phyloP scores from a whole-genome alignment of 2,888 invertebrate species.

The Amphipoea lucens region DNA sequence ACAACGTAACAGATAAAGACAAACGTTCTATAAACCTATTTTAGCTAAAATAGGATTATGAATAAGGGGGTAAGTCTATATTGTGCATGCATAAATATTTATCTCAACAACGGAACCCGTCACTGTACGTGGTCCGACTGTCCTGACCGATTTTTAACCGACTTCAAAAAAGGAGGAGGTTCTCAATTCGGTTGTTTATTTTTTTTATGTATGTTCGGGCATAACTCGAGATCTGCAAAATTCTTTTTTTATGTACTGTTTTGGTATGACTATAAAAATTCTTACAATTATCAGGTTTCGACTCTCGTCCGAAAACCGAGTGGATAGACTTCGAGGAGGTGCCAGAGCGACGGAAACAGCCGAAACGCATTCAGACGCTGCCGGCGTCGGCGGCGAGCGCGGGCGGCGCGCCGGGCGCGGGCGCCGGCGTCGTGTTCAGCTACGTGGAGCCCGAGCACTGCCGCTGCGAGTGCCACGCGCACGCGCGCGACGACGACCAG shows the following conservation, averaged over 20 bases:
- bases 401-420: slow-evolving; percentile 77
- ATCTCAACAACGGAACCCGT: not conserved
- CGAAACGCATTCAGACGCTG: slow-evolving; percentile 95
- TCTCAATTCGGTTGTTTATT: too few relatives aligned
- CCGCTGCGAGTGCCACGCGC: slow-evolving; percentile 96
- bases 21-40: too few relatives aligned
- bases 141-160: too few relatives aligned
- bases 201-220: too few relatives aligned
- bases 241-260: not conserved
- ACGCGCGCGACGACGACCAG: slow-evolving; percentile 75
- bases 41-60: too few relatives aligned
- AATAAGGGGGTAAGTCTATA: too few relatives aligned
- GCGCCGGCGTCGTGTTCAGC: slow-evolving; percentile 90
- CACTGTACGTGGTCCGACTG: not conserved
- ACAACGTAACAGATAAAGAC: too few relatives aligned
- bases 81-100: not conserved
- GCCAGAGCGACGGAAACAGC: slow-evolving; percentile 94
- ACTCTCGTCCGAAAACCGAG: slow-evolving; percentile 84
- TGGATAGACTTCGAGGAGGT: slow-evolving; percentile 97
- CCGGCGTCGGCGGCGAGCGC: slow-evolving; percentile 90
- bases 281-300: slow-evolving; percentile 61
- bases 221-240: too few relatives aligned
- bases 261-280: not conserved
- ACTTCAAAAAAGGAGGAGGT: too few relatives aligned
- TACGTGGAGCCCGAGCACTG: slow-evolving; percentile 97